These are phyloP conservation scores for Hirundo rustica DNA, from an alignment of 2,797 vertebrate genomes.

Conservation along the genomic window DNA sequence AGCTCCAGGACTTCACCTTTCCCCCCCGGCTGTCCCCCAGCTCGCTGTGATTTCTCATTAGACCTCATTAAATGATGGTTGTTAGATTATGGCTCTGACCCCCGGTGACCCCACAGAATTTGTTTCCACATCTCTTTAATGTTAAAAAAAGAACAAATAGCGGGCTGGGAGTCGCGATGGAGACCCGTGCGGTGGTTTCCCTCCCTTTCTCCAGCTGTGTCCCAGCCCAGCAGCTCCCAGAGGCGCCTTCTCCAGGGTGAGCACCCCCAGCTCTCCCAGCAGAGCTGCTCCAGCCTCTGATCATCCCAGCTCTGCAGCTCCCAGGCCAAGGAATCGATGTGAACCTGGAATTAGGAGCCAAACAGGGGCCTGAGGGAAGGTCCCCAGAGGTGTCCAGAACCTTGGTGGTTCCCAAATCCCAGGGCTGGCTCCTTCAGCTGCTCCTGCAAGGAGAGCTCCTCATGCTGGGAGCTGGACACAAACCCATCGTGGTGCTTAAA, in stretches of 20 bases:
- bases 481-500: rapidly evolving
- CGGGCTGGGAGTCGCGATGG: neutral
- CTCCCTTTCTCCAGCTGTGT: neutral
- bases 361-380: no score
- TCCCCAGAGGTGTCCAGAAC: no score
- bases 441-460: neutral
- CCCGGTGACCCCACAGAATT: neutral
- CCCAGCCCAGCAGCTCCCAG: neutral
- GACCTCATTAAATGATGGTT: neutral
- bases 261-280: neutral
- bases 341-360: neutral
- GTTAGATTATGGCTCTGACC: neutral
- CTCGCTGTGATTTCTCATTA: neutral
- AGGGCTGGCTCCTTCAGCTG: neutral
- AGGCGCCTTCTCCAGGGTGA: neutral
- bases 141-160: neutral
- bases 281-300: neutral
- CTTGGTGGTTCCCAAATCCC: neutral
- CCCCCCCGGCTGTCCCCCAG: neutral
- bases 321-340: neutral
- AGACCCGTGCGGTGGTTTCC: neutral
- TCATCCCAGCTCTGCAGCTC: neutral
- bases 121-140: neutral
- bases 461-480: neutral
- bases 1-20: neutral